Evolutionary conservation across 2,113 vertebrate genomes (phyloP).

Genomic region (Alectura lathami): DNA sequence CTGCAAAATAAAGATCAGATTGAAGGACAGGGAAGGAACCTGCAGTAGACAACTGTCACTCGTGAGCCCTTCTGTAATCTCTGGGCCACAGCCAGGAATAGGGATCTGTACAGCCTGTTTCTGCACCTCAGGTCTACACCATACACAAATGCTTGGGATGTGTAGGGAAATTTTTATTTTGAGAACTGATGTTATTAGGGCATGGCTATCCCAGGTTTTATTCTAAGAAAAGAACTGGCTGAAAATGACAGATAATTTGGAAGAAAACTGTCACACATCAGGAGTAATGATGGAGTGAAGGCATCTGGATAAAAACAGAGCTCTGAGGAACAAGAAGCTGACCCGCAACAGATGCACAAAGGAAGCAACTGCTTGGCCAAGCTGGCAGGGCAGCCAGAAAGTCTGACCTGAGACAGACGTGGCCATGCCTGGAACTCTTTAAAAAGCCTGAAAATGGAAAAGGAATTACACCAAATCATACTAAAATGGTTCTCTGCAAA

Average conservation of each 20-base stretch:
- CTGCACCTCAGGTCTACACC: background rate
- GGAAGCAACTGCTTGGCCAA: background rate
- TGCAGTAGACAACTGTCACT: background rate
- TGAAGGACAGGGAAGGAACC: background rate
- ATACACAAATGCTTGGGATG: background rate
- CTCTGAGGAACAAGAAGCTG: background rate
- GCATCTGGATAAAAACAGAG: background rate
- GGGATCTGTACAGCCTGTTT: background rate
- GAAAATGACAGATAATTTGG: background rate
- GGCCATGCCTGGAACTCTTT: background rate
- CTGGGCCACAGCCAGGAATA: background rate
- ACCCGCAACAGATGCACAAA: background rate
- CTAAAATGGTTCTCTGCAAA: background rate
- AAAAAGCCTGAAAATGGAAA: background rate
- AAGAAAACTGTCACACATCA: background rate
- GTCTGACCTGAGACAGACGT: rapidly evolving
- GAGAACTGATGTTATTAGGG: background rate
- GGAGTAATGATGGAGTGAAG: background rate
- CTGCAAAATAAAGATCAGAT: background rate
- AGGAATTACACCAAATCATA: background rate
- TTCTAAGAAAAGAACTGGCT: background rate
- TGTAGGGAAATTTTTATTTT: background rate
- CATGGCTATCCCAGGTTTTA: background rate
- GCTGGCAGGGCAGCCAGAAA: background rate
- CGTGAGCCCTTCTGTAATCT: background rate